Percentiles rank a stretch among this genome's conserved stretches.
These are phyloP conservation scores for Cebidichthys violaceus DNA, from an alignment of 2,113 vertebrate species.

Conservation along the genomic window DNA sequence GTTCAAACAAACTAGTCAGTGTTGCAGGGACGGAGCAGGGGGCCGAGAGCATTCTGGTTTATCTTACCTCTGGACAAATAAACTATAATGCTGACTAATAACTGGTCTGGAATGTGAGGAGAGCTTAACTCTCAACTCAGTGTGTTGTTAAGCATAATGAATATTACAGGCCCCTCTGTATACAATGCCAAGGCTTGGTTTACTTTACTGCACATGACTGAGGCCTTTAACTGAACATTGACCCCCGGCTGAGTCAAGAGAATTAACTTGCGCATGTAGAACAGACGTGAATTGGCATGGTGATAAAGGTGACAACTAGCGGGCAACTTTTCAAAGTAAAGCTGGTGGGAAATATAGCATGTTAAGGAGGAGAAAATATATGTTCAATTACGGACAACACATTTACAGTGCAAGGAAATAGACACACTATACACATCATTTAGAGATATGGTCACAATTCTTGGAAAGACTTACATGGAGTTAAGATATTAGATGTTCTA, in stretches of 20 bases:
- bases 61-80: conserved; percentile 94
- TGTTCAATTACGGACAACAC: background rate
- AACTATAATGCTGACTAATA: conserved; percentile 96
- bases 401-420: background rate
- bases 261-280: conserved; percentile 59
- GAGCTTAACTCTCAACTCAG: conserved; percentile 75
- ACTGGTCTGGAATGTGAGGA: conserved; percentile 89
- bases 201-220: conserved; percentile 75
- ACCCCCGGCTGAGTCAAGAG: conserved; percentile 65
- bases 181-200: conserved; percentile 72
- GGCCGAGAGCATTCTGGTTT: conserved; percentile 87
- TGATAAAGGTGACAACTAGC: conserved; percentile 23
- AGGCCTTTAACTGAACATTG: conserved; percentile 70
- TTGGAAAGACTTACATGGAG: background rate
- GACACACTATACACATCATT: background rate
- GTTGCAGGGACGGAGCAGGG: conserved; percentile 78
- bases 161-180: conserved; percentile 78
- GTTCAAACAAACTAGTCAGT: conserved; percentile 92
- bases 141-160: conserved; percentile 85
- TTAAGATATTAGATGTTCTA: background rate
- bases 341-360: conserved; percentile 12
- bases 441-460: background rate
- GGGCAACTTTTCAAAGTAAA: conserved; percentile 43
- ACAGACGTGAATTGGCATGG: conserved; percentile 49
- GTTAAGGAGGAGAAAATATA: background rate